These are phyloP conservation scores for Clarias gariepinus DNA, from an alignment of 2,113 vertebrate genomes.

Conservation along the genomic window DNA sequence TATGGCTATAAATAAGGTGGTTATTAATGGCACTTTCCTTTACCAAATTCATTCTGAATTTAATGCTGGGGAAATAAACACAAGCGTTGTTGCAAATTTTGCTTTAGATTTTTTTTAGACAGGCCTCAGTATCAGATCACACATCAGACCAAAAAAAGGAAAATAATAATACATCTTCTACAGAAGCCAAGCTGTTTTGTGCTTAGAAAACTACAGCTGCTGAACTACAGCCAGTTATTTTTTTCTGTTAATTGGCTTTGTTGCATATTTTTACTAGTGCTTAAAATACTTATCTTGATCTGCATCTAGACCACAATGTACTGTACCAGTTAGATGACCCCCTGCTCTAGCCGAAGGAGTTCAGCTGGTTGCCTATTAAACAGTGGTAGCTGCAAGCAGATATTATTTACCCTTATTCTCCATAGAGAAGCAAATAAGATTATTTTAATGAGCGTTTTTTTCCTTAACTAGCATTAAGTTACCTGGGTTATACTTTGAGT, in stretches of 20 bases:
- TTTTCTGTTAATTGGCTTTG: background rate
- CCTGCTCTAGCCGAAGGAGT: background rate
- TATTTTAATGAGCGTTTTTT: conserved; percentile 44
- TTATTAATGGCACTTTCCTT: background rate
- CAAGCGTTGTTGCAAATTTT: background rate
- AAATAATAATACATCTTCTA: too few species aligned
- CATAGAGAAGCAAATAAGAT: conserved; percentile 50
- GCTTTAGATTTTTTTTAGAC: background rate
- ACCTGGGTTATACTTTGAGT: conserved; percentile 4
- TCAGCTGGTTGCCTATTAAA: conserved; percentile 56
- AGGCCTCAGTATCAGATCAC: background rate
- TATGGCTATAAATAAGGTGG: background rate
- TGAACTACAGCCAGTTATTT: background rate
- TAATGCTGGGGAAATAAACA: background rate
- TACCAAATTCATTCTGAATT: background rate
- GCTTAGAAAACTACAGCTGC: background rate
- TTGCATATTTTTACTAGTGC: background rate
- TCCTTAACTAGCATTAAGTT: conserved; percentile 7
- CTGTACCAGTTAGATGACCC: background rate
- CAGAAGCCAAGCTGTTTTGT: background rate
- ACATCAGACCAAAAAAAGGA: background rate
- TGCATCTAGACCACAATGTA: background rate
- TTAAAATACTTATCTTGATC: background rate
- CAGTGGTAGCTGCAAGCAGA: conserved; percentile 48
- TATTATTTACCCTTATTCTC: conserved; percentile 54